Evolutionary conservation across 1,140 invertebrate species (phyloP), one percentile per base, ranked within the genome.

Genomic region (Ganaspis sp.): DNA sequence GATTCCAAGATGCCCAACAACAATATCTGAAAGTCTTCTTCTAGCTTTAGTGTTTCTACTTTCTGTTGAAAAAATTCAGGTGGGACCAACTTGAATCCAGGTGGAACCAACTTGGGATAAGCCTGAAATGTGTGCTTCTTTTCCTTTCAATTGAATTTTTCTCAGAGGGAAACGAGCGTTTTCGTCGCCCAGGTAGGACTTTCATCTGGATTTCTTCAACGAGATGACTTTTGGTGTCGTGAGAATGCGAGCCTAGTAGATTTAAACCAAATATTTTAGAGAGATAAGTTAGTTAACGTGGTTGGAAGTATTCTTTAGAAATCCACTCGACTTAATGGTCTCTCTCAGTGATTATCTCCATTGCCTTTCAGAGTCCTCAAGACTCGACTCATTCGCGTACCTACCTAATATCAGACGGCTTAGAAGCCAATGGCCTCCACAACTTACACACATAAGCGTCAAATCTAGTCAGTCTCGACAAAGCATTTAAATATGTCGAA

Each of bases 281-380:
- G 58, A 34, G 21, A 42, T 38, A 74, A 29, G 38, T 69, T 69
- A 15, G 69, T 23, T 23, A 15, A n/a, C 12, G 23, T 34, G 17
- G 37, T 58, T 37, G 53, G 29, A 17, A 34, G n/a, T 73, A 29
- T 58, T 26, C 21, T 34, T 34, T 34, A 64, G 21, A 64, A 64
- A 64, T 64, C 23, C 58, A 26, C 58, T 64, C 23, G 58, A 64
- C 58, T 64, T 64, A 34, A 34, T 75, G 38, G 42, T 70, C 53
- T 29, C 40, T 71, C 69, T 64, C 70, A 34, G 54, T 69, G 64
- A 69, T 69, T 69, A 17, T 70, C 69, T 75, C 74, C 29, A 75
- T 75, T 64, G 58, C 58, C 69, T 73, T 73, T 64, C 72, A 19
- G 69, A 54, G 42, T 75, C 74, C 53, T 70, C 45, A 64, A 45